A percentile compares a stretch with the other conserved stretches of the same genome.
Evolutionary conservation across 2,888 invertebrate species (phyloP).

Genomic region (Drosophila subquinaria): DNA sequence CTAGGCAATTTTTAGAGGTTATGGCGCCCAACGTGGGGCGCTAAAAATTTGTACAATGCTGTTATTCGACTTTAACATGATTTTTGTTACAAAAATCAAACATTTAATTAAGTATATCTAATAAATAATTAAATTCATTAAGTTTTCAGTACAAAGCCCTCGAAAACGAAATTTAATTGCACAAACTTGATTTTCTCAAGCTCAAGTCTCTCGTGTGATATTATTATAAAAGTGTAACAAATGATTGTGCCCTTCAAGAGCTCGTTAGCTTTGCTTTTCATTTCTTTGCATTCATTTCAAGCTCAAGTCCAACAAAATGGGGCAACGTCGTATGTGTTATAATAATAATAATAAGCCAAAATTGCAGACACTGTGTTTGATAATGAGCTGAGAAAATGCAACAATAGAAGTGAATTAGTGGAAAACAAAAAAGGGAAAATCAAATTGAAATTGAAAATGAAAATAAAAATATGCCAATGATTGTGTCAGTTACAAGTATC

Average conservation of each 20-base stretch:
- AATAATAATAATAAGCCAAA: constrained; percentile 19
- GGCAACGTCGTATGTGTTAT: constrained; percentile 23
- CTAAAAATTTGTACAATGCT: neutral
- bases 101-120: neutral
- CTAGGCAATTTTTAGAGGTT: constrained; percentile 11
- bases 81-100: neutral
- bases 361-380: constrained; percentile 14
- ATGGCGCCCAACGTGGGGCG: constrained; percentile 31
- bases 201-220: neutral
- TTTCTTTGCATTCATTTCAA: constrained; percentile 25
- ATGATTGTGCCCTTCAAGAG: constrained; percentile 2
- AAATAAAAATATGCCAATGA: constrained; percentile 60
- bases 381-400: constrained; percentile 31
- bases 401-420: constrained; percentile 60
- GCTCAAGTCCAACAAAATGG: constrained; percentile 50
- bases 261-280: neutral
- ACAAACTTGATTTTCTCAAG: neutral
- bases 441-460: neutral
- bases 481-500: constrained; percentile 61
- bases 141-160: too few relatives aligned
- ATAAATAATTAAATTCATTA: too few relatives aligned
- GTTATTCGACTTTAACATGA: too few relatives aligned
- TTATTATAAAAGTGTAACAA: neutral
- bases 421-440: constrained; percentile 30
- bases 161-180: neutral